These are phyloP conservation scores for Drosophila robusta DNA, from an alignment of 2,888 invertebrate species.

Conservation along the genomic window DNA sequence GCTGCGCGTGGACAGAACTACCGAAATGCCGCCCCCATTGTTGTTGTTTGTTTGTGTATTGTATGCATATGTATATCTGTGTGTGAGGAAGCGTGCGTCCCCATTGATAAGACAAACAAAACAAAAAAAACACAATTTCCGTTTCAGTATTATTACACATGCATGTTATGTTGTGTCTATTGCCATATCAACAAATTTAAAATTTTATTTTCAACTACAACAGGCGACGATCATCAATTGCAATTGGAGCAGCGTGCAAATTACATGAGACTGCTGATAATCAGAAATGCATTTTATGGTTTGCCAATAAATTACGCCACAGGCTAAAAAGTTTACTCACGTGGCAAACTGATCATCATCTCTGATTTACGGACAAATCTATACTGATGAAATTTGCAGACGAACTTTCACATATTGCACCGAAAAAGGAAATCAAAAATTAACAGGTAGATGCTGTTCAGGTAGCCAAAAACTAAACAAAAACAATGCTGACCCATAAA, in stretches of 20 bases:
- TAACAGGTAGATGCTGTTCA: constrained; percentile 38
- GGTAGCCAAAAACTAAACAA: constrained; percentile 37
- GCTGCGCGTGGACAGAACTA: constrained; percentile 17
- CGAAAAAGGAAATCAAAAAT: constrained; percentile 1
- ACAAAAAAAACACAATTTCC: constrained; percentile 57
- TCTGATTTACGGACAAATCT: constrained; percentile 23
- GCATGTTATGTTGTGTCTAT: constrained; percentile 62
- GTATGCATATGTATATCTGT: constrained; percentile 3
- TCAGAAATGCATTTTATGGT: constrained; percentile 28
- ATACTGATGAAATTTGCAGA: constrained; percentile 39
- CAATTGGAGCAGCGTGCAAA: constrained; percentile 44
- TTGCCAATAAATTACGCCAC: constrained; percentile 42
- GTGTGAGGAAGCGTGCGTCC: constrained; percentile 46
- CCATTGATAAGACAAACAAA: constrained; percentile 69
- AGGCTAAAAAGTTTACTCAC: constrained; percentile 47
- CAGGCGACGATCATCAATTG: constrained; percentile 24
- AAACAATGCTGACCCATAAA: constrained; percentile 47
- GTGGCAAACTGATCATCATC: constrained; percentile 72
- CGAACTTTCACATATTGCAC: constrained; percentile 13
- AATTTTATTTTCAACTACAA: constrained; percentile 53
- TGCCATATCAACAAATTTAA: constrained; percentile 45
- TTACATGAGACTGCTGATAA: constrained; percentile 35
- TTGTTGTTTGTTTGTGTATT: constrained; percentile 43
- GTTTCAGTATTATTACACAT: constrained; percentile 43
- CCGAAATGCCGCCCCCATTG: constrained; percentile 38